phyloP scores from a whole-genome alignment of 2,888 invertebrate species.

The Meta bourneti region DNA sequence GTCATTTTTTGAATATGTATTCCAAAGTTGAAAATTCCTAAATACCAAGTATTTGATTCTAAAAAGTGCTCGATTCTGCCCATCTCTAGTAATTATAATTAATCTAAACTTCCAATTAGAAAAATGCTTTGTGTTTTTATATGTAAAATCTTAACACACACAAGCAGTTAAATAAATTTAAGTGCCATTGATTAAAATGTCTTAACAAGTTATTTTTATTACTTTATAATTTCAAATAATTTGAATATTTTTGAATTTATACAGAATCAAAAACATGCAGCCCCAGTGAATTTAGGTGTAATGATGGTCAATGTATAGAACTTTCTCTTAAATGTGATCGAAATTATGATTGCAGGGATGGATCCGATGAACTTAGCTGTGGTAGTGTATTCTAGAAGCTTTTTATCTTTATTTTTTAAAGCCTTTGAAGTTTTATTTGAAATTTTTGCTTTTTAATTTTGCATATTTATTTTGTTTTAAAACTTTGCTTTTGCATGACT shows the following conservation, averaged over 20 bases:
- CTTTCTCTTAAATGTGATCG: slow-evolving; percentile 78
- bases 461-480: slow-evolving; percentile 5
- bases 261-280: slow-evolving; percentile 78
- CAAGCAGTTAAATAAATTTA: too few relatives aligned
- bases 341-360: slow-evolving; percentile 85
- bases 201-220: too few relatives aligned
- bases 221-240: too few relatives aligned
- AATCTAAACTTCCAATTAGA: too few relatives aligned
- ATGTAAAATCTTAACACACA: too few relatives aligned
- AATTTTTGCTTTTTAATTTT: neutral
- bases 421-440: neutral
- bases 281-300: slow-evolving; percentile 80
- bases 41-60: too few relatives aligned
- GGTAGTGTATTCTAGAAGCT: slow-evolving; percentile 80
- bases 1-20: too few relatives aligned
- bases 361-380: slow-evolving; percentile 84
- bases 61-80: too few relatives aligned
- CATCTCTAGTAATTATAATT: too few relatives aligned
- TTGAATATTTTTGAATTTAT: neutral
- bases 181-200: too few relatives aligned
- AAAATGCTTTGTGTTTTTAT: too few relatives aligned
- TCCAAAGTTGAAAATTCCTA: too few relatives aligned
- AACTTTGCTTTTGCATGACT: neutral
- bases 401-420: neutral
- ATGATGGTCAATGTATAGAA: slow-evolving; percentile 79